These are phyloP conservation scores for Rhodinocichla rosea DNA, from an alignment of 2,113 vertebrate species.

Conservation along the genomic window DNA sequence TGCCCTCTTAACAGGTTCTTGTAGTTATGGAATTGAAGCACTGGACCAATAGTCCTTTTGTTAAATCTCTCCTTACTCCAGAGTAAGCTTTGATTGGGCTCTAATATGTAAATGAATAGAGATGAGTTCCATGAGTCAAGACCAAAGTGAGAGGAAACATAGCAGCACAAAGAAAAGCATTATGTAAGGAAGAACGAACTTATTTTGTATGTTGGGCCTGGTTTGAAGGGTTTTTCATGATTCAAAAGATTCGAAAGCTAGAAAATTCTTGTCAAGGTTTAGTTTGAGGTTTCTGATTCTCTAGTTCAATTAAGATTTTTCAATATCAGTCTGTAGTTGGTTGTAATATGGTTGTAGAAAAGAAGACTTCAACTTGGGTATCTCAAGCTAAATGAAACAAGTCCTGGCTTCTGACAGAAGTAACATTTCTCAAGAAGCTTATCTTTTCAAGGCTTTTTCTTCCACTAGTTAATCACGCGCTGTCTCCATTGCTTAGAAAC, in stretches of 20 bases:
- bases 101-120: background rate
- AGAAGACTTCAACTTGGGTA: background rate
- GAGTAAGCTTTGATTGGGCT: background rate
- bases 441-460: background rate
- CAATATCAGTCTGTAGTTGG: background rate
- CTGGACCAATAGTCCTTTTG: background rate
- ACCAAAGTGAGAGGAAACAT: background rate
- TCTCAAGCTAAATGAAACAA: background rate
- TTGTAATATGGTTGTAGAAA: background rate
- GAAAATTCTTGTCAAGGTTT: background rate
- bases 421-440: background rate
- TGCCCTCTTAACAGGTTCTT: background rate
- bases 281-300: background rate
- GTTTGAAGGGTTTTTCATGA: background rate
- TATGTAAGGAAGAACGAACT: background rate
- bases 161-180: background rate
- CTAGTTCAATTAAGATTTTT: background rate
- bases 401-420: background rate
- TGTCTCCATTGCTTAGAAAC: background rate
- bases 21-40: background rate
- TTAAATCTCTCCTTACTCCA: background rate
- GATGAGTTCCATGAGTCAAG: background rate
- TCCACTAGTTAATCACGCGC: background rate
- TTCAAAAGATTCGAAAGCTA: background rate
- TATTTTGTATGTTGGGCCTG: background rate